Conservation (phyloP, 1,140 invertebrate genomes). For the Panonychus citri region DNA sequence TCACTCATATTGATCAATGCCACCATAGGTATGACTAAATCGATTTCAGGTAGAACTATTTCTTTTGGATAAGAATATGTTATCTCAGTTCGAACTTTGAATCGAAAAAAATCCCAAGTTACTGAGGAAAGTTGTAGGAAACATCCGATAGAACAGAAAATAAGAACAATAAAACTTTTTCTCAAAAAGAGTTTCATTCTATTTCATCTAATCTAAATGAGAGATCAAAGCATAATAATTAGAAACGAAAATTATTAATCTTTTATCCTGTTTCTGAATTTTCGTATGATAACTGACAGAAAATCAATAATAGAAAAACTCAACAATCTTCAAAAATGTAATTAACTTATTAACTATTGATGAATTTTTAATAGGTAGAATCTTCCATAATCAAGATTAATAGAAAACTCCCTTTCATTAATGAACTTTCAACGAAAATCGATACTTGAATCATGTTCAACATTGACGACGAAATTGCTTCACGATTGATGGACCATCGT, state of each 20-base stretch:
- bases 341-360: background rate
- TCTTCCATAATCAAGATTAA: background rate
- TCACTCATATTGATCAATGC: too few relatives aligned
- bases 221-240: too few relatives aligned
- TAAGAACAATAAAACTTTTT: background rate
- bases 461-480: constrained; percentile 26
- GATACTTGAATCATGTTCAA: too few relatives aligned
- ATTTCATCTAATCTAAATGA: background rate
- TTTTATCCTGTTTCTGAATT: background rate
- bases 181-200: background rate
- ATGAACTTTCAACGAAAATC: too few relatives aligned
- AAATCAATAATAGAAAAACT: background rate
- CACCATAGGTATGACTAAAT: too few relatives aligned
- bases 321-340: background rate
- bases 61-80: too few relatives aligned
- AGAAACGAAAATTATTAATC: background rate
- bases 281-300: background rate
- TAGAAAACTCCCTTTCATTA: too few relatives aligned
- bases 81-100: too few relatives aligned
- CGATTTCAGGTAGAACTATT: too few relatives aligned
- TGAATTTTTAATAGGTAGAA: background rate
- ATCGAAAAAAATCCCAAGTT: too few relatives aligned
- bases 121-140: too few relatives aligned
- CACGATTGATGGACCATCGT: background rate
- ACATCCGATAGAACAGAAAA: too few relatives aligned